These are phyloP conservation scores for Tragelaphus scriptus DNA, from an alignment of 2,113 vertebrate genomes.

Conservation along the genomic window DNA sequence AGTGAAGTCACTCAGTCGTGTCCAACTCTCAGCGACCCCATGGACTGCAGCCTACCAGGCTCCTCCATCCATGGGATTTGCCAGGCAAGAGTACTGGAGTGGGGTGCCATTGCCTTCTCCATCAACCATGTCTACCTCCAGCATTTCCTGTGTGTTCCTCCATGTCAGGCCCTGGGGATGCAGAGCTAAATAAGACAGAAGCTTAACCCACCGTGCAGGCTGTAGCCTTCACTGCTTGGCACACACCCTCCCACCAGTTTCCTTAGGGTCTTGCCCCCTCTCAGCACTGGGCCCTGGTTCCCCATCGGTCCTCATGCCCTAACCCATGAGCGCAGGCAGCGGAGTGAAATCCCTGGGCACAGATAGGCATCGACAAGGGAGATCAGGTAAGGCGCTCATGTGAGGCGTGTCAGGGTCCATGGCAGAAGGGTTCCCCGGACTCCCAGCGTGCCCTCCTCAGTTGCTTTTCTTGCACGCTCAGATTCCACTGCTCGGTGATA, in stretches of 20 bases:
- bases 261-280: neutral
- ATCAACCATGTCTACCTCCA: neutral
- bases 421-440: neutral
- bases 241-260: neutral
- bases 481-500: constrained; percentile 42
- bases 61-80: too few species aligned
- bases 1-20: too few species aligned
- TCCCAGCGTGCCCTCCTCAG: neutral
- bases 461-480: neutral
- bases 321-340: neutral
- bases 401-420: neutral
- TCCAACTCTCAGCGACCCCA: too few species aligned
- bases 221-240: neutral
- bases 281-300: neutral
- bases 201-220: neutral
- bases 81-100: too few species aligned
- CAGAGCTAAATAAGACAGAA: neutral
- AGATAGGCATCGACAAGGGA: constrained; percentile 42
- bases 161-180: neutral
- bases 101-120: too few species aligned
- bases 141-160: neutral
- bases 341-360: neutral
- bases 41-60: too few species aligned
- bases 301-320: neutral
- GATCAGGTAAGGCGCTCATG: constrained; percentile 46